Evolutionary conservation across 2,888 invertebrate genomes (phyloP), one percentile per base, ranked within the genome.

Genomic region (Tinea semifulvella): DNA sequence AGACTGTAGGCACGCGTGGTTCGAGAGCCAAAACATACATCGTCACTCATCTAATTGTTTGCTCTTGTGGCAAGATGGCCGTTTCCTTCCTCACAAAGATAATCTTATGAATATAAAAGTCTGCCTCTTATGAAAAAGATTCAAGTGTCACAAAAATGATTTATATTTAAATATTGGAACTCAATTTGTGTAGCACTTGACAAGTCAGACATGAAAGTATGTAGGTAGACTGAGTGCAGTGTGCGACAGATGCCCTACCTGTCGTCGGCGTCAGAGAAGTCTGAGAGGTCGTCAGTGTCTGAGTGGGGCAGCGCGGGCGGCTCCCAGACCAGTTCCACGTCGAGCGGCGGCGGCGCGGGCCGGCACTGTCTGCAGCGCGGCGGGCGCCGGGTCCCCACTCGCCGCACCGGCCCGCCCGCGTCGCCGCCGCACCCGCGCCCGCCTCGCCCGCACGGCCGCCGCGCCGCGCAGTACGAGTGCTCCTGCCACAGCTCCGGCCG

Each of bases 311-410:
- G 13, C 13, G 11, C 11, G 11, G 31, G 31, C 6, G 11, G 31
- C 31, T 31, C 31, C 11, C 13, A 31, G 13, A 13, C 31, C 31
- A 11, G 11, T 31, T 31, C 31, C 18, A 36, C 7, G 14, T 16
- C 16, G 2, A 16, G 2, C 6, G 8, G 8, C 10, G 7, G 8
- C 10, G 17, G 8, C 7, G 16, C 36, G 2, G 14, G 7, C 16
- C 36, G 11, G 36, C 36, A 36, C 3, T 36, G 16, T 2, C 16
- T 6, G n/a, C 36, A 36, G 5, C 36, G 36, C 36, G 36, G 36
- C 2, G 18, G 4, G 6, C 31, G 11, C 13, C 31, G 7, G 2
- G 13, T 13, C 13, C 31, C 11, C 10, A 31, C 10, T 2, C 13
- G 13, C 13, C 31, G 5, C 31, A 31, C 6, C 31, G 3, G 11